Evolutionary conservation across 2,797 vertebrate species (phyloP), one percentile per base, ranked within the genome.

Genomic region (Typhlichthys eigenmanni): DNA sequence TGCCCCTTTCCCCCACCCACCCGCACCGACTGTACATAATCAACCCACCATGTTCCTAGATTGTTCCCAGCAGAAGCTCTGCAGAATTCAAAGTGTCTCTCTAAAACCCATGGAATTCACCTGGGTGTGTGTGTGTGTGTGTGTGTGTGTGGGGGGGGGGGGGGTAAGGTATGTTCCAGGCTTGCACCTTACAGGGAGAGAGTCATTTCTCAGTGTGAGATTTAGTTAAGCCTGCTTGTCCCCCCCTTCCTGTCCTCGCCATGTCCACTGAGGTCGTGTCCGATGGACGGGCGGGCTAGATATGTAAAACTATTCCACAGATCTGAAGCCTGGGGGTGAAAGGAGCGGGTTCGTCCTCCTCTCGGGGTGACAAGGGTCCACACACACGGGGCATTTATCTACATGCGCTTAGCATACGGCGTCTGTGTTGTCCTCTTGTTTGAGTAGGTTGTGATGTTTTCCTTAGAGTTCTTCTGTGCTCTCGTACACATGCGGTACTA

Each of bases 31-130:
- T 82, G 57, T 89, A 83, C 76, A 91, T 89, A 92, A 91, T 93
- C 89, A 90, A 75, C 76, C 74, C 69, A 85, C 81, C 82, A 84
- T 88, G 88, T 89, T 79, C 83, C 74, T 66, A 87, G 90, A 91
- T 91, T 91, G 89, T 91, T 88, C 88, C 90, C 87, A 62, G 76
- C 71, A 63, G 69, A 89, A 83, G 72, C 76, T 64, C 69, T 8
- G 45, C 78, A 76, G 88, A 89, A 92, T 91, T 92, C 90, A 91
- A 92, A 93, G 85, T 67, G 52, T 76, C 19, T 80, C 66, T 75
- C 83, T 85, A 84, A 87, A 87, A 92, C 78, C 86, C 82, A 43
- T 79, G 81, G 74, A 89, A 91, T 90, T 88, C 89, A 88, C 87
- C 89, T 82, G 85, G 84, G 19, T 19, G 19, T 9, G 46, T 9